Base-by-base conservation (phyloP, 2,888 invertebrate species). In the Callosobruchus maculatus region DNA sequence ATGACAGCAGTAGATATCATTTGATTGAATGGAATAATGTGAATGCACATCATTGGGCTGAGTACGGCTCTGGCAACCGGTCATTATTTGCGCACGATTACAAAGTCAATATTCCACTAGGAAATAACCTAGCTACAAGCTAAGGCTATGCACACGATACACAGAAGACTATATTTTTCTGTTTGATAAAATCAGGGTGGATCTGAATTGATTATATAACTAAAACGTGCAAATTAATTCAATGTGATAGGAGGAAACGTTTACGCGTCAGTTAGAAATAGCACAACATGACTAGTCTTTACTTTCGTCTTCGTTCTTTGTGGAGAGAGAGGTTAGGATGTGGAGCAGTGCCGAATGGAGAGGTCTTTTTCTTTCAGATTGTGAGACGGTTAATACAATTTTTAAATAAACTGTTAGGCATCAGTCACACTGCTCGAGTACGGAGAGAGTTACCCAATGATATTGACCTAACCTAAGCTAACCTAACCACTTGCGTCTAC, bases 91-190 rank as follows among this genome's bases (percentile, higher is more conserved):
- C 49, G 49, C 49, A 13, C 49, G 49, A 49, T 49, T 49, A 49
- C 49, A 80, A 80, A 81, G 81, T 82, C 81, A 80, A 82, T 81
- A 79, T 80, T 81, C 80, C 79, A 79, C 74, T 49, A 49, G 49
- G 49, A 49, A 49, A 74, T 49, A 49, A 49, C 18, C 7, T 26
- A 26, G 26, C 26, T 18, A 49, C 49, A 49, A 49, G 49, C 18
- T 49, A 49, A 49, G 49, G 49, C 49, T 49, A 49, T 18, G 49
- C 49, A 49, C 49, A 49, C 1, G 49, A 18, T 26, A 26, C 26
- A 26, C 26, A 26, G 18, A 3, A 18, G 1, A 49, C 18, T 49
- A 49, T 49, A 49, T 49, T 13, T 49, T 7, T 49, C 49, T 49
- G 13, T 49, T 49, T 49, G 49, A 49, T 49, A 4, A 26, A 26